Conservation (phyloP, 2,113 vertebrate genomes). For the Acrocephalus arundinaceus region DNA sequence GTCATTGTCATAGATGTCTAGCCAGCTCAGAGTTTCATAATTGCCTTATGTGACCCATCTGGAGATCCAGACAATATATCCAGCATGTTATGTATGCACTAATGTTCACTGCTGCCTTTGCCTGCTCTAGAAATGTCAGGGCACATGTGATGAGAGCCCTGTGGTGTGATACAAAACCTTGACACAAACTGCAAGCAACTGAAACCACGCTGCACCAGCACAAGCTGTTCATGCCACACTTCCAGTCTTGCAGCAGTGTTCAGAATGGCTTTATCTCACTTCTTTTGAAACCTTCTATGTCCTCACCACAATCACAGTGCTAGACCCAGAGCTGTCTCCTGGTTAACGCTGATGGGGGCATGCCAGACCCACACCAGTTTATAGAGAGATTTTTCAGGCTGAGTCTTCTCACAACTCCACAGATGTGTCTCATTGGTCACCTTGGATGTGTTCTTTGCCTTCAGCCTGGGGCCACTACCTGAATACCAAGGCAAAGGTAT, state of each 20-base stretch:
- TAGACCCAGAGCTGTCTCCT: not conserved
- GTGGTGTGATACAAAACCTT: not conserved
- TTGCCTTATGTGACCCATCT: not conserved
- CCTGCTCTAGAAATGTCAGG: not conserved
- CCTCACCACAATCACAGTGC: not conserved
- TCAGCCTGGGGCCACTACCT: not conserved
- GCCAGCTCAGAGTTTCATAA: not conserved
- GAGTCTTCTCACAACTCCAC: not conserved
- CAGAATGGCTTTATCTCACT: not conserved
- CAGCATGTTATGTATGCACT: not conserved
- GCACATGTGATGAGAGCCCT: fast-evolving
- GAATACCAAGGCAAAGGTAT: not conserved
- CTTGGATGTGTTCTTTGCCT: not conserved
- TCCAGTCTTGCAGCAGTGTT: not conserved
- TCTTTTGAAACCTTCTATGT: not conserved
- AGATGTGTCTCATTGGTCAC: not conserved
- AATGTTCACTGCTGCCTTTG: not conserved
- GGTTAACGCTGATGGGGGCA: not conserved
- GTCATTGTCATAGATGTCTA: not conserved
- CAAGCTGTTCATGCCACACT: not conserved
- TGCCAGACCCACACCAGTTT: not conserved
- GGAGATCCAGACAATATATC: not conserved
- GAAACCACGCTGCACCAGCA: not conserved
- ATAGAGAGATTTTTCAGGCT: not conserved
- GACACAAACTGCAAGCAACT: not conserved